phyloP scores from a whole-genome alignment of 2,797 vertebrate species.

The Malacoctenus gilli region DNA sequence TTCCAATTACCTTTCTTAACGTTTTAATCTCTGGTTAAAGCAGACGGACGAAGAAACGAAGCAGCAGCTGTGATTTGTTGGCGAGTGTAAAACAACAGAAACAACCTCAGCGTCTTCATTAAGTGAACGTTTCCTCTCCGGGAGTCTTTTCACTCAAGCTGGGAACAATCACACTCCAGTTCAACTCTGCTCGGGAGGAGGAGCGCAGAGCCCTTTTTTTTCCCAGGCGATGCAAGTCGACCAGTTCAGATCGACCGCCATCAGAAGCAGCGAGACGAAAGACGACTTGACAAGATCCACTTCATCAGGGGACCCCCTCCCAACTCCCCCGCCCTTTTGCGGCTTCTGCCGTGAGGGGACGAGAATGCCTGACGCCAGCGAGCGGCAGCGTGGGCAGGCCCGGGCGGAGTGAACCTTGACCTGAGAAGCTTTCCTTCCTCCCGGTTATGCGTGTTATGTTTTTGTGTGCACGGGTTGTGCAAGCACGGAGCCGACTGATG shows the following conservation, averaged over 20 bases:
- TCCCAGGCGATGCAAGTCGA: slow-evolving; percentile 31
- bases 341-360: slow-evolving; percentile 22
- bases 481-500: slow-evolving; percentile 50
- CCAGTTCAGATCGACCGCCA: slow-evolving; percentile 29
- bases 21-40: too few species aligned
- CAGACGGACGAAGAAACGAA: too few species aligned
- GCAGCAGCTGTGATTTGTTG: too few species aligned
- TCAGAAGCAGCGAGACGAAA: too few species aligned
- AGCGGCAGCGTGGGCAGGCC: slow-evolving; percentile 53
- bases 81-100: too few species aligned
- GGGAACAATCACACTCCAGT: slow-evolving; percentile 2
- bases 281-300: too few species aligned
- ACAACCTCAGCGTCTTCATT: too few species aligned
- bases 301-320: too few species aligned
- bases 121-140: too few species aligned
- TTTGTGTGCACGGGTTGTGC: slow-evolving; percentile 60
- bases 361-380: too few species aligned
- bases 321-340: too few species aligned
- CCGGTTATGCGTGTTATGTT: slow-evolving; percentile 41
- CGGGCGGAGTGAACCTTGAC: slow-evolving; percentile 65
- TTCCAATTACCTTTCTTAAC: too few species aligned
- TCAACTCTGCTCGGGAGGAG: slow-evolving; percentile 22
- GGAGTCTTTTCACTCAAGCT: slow-evolving; percentile 14
- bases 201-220: slow-evolving; percentile 28
- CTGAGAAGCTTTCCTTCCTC: slow-evolving; percentile 61